Base-by-base conservation (phyloP, 2,888 invertebrate species). In the Leptinotarsa haldemani region DNA sequence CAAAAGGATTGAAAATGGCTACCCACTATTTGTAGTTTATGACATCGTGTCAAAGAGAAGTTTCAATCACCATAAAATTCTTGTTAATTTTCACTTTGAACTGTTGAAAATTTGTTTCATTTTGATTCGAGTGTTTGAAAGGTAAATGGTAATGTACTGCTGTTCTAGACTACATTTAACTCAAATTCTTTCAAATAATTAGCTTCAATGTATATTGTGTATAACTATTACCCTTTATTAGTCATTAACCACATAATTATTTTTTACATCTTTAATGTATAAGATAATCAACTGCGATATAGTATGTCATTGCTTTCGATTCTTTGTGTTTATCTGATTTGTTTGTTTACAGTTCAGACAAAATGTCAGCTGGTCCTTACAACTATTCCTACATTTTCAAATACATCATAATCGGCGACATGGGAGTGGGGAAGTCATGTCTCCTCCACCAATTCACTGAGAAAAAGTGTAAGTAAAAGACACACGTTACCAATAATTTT, bases 381-480 rank as follows among this genome's bases (percentile, higher is more conserved):
- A 99, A 99, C 89, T 99, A 99, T 89, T 98, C 98, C 61, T 99
- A 99, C 88, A 99, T 99, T 87, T 99, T 99, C 89, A 99, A 99
- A 88, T 99, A 99, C 88, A 99, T 99, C 85, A 99, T 99, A 82
- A 99, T 99, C 88, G 99, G 97, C 83, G 99, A 99, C 88, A 99
- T 99, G 99, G 99, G 99, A 79, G 99, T 99, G 74, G 99, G 99
- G 76, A 99, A 99, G 89, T 99, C 98, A 76, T 99, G 99, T 88
- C 92, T 99, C 67, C 90, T 99, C 75, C 99, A 99, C 89, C 99
- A 99, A 86, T 99, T 99, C 87, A 99, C 99, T 82, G 99, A 99
- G 88, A 99, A 99, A 88, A 99, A 99, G 91, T 99, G 99, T 99
- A 91, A 94, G 95, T 93, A 77, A 20, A 40, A 40, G 40, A 2